Evolutionary conservation across 2,888 invertebrate genomes (phyloP).

Genomic region (Andrena praecox): DNA sequence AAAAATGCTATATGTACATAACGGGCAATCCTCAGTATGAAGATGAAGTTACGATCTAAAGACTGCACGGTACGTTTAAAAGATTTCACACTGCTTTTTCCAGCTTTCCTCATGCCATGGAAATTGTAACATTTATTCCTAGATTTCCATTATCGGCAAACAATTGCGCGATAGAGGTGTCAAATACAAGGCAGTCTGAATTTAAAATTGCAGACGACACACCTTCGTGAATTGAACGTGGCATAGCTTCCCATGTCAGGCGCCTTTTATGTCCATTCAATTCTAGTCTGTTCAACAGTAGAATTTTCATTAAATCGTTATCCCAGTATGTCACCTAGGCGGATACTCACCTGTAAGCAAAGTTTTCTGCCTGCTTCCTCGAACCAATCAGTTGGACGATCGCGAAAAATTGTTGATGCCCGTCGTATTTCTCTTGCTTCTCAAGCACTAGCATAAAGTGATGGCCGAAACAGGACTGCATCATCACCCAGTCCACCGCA

Average conservation of each 20-base stretch:
- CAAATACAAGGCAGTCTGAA: constrained; percentile 99
- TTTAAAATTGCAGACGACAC: constrained; percentile 98
- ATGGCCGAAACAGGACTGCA: constrained; percentile 99
- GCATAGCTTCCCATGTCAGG: constrained; percentile 99
- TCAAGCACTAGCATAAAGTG: constrained; percentile 99
- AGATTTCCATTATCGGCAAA: constrained; percentile 99
- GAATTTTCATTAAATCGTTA: constrained; percentile 23
- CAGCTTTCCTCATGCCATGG: constrained; percentile 89
- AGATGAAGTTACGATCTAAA: constrained; percentile 43
- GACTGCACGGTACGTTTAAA: constrained; percentile 63
- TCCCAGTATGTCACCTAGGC: neutral
- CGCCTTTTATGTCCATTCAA: constrained; percentile 97
- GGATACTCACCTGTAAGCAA: constrained; percentile 92
- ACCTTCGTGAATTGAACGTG: constrained; percentile 99
- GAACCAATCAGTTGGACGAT: constrained; percentile 99
- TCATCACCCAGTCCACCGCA: constrained; percentile 99
- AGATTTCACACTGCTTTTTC: constrained; percentile 70
- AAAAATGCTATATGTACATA: constrained; percentile 61
- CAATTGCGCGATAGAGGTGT: constrained; percentile 98
- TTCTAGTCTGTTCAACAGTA: constrained; percentile 90
- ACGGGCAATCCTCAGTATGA: constrained; percentile 54
- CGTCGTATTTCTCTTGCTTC: constrained; percentile 99
- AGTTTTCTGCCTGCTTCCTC: constrained; percentile 99
- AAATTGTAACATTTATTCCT: constrained; percentile 99
- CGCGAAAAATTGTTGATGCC: constrained; percentile 98